These are phyloP conservation scores for Tinea semifulvella DNA, from an alignment of 2,888 invertebrate genomes.

Conservation along the genomic window DNA sequence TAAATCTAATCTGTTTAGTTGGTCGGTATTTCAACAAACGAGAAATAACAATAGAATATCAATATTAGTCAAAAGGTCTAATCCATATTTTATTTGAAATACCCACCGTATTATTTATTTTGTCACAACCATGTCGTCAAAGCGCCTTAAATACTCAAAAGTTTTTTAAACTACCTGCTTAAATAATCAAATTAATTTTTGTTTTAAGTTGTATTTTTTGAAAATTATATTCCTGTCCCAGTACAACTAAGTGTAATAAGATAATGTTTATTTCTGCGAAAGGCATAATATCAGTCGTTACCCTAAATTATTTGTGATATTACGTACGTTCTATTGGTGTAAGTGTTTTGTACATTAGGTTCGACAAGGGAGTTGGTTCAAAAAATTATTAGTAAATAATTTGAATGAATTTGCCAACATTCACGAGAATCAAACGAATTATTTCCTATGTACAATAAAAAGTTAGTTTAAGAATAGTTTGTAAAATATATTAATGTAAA, in stretches of 20 bases:
- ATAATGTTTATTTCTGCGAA: background rate
- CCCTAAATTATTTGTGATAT: slow-evolving; percentile 65
- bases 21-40: background rate
- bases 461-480: slow-evolving; percentile 47
- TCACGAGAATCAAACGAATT: slow-evolving; percentile 21
- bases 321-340: slow-evolving; percentile 29
- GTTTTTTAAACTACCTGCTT: background rate
- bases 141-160: slow-evolving; percentile 28
- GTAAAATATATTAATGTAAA: slow-evolving; percentile 64
- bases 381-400: slow-evolving; percentile 13
- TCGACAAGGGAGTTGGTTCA: slow-evolving; percentile 8
- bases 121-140: slow-evolving; percentile 46
- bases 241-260: slow-evolving; percentile 14
- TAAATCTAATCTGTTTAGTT: background rate
- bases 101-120: slow-evolving; percentile 9
- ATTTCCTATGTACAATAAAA: slow-evolving; percentile 38
- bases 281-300: slow-evolving; percentile 35
- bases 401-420: slow-evolving; percentile 20
- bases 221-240: background rate
- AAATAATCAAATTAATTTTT: too few species aligned
- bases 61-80: too few species aligned
- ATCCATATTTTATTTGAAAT: background rate
- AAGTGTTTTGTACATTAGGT: slow-evolving; percentile 1
- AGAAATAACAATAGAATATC: background rate
- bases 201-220: too few species aligned